Base-by-base conservation (phyloP, 2,888 invertebrate genomes). In the Cantharis rufa region DNA sequence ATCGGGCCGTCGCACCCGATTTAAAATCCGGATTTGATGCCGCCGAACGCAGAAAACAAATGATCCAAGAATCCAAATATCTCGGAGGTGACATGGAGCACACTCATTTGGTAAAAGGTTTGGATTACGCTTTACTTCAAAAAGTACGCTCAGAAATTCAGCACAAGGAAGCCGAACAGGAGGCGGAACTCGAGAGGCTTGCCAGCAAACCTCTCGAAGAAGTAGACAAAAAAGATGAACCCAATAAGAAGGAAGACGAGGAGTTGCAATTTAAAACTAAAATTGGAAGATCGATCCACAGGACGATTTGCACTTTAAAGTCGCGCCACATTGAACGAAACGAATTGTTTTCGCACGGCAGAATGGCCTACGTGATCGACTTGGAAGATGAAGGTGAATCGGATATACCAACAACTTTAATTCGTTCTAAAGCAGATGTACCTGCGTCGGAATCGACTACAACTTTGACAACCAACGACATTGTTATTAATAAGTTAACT, bases 71-170 rank as follows among this genome's bases (percentile, higher is more conserved):
- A 89, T 99, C 99, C 0, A 99, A 99, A 89, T 99, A 98, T 89
- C 96, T 99, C 90, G 99, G 99, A 87, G 99, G 99, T 92, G 99
- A 99, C 88, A 98, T 99, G 96, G 98, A 99, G 85, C 99, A 99
- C 85, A 99, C 99, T 86, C 99, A 99, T 90, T 97, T 99, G 91
- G 99, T 99, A 83, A 99, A 99, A 90, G 81, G 83, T 80, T 89
- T 93, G 69, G 98, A 98, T 91, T 98, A 96, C 88, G 97, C 97
- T 0, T 89, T 98, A 71, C 88, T 98, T 75, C 97, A 97, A 85
- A 96, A 99, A 90, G 96, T 96, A 0, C 92, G 98, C 69, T 97
- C 97, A 80, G 99, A 99, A 88, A 96, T 98, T 80, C 89, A 89
- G 75, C 89, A 89, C 48, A 94, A 94, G 77, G 98, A 98, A 85